Percentiles rank a stretch among this genome's conserved stretches.
These are phyloP conservation scores for Petrolisthes manimaculis DNA, from an alignment of 2,888 invertebrate genomes.

Conservation along the genomic window DNA sequence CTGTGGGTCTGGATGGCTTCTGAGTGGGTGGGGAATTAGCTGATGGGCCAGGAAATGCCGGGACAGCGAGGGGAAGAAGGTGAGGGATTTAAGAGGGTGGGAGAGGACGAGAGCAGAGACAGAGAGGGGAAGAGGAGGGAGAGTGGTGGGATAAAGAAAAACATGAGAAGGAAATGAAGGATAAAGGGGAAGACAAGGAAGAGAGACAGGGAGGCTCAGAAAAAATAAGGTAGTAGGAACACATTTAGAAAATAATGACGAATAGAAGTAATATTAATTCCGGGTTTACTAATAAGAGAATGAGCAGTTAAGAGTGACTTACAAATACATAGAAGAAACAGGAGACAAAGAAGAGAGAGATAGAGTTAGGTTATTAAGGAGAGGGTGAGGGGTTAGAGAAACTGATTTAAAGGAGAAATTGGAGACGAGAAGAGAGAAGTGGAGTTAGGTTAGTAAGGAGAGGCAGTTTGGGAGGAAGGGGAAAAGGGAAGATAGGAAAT, in stretches of 20 bases:
- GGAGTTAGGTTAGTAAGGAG: not conserved
- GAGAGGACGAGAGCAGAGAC: not conserved
- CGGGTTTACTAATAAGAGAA: not conserved
- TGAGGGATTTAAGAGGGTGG: not conserved
- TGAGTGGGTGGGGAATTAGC: not conserved
- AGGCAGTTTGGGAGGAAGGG: not conserved
- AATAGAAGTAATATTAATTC: not conserved
- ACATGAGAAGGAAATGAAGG: not conserved
- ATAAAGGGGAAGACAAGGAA: not conserved
- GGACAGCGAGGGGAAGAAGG: not conserved
- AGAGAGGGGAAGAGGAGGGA: too few relatives aligned
- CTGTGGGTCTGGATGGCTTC: too few relatives aligned
- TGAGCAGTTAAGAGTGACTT: not conserved
- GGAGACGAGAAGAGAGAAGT: not conserved
- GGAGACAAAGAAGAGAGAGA: not conserved
- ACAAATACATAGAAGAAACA: not conserved
- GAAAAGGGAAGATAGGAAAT: not conserved
- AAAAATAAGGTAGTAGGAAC: not conserved
- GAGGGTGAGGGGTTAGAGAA: not conserved
- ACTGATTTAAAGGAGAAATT: not conserved
- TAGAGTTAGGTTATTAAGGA: too few relatives aligned
- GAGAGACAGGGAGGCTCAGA: not conserved
- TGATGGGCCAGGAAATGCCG: not conserved
- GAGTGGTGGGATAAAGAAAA: not conserved
- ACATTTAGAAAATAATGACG: not conserved